A percentile compares a stretch with the other conserved stretches of the same genome.
Conservation (phyloP, 2,888 invertebrate species). For the Pseudococcus jackbeardsleyi region DNA sequence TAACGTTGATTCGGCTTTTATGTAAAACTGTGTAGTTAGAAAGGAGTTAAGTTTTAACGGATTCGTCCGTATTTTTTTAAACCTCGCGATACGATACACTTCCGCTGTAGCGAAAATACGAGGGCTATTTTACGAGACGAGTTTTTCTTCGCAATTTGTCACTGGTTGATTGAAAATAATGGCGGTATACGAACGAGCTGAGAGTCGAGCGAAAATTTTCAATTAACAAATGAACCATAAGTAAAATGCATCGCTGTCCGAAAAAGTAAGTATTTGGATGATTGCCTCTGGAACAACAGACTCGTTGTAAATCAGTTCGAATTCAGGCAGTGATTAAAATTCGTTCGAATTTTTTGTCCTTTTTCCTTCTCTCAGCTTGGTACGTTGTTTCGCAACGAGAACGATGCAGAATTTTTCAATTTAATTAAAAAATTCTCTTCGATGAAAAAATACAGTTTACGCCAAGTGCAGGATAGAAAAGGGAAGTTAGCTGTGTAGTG, state of each 20-base stretch:
- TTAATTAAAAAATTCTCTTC: neutral
- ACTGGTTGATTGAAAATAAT: slow-evolving; percentile 12
- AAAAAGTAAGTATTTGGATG: too few species aligned
- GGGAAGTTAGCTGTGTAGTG: too few species aligned
- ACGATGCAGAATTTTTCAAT: neutral
- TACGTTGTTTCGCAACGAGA: neutral
- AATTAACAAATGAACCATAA: slow-evolving; percentile 8
- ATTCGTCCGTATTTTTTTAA: neutral
- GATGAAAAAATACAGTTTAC: too few species aligned
- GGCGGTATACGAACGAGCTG: neutral
- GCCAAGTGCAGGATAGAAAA: too few species aligned
- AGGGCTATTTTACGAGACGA: neutral
- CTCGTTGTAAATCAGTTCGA: neutral
- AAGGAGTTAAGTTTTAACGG: slow-evolving; percentile 4
- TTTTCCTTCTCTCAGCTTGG: neutral
- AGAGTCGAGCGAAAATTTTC: neutral
- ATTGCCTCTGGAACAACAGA: neutral
- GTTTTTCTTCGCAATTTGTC: slow-evolving; percentile 28
- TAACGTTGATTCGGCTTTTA: slow-evolving; percentile 21
- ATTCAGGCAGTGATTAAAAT: neutral
- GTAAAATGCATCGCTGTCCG: neutral
- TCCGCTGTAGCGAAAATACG: neutral
- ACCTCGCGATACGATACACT: neutral
- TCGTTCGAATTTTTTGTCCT: neutral
- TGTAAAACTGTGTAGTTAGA: slow-evolving; percentile 16